Evolutionary conservation across 2,888 invertebrate genomes (phyloP).

Genomic region (Lasioglossum lativentre): DNA sequence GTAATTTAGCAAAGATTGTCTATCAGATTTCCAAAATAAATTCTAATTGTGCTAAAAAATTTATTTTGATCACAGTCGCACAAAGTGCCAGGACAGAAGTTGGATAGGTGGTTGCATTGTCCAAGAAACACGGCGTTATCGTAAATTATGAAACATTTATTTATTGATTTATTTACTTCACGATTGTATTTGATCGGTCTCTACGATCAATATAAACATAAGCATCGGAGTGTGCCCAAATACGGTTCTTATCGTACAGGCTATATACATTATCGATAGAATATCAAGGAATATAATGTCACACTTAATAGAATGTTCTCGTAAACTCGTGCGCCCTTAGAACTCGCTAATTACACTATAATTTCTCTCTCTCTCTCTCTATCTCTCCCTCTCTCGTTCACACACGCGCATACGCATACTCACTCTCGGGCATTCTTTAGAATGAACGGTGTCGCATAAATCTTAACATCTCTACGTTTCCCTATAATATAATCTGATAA

Average conservation of each 20-base stretch:
- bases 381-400: background rate
- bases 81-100: background rate
- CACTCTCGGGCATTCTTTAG: background rate
- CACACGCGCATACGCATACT: background rate
- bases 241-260: conserved; percentile 80
- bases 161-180: conserved; percentile 80
- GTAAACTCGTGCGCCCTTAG: conserved; percentile 66
- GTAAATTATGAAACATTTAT: conserved; percentile 81
- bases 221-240: conserved; percentile 78
- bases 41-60: background rate
- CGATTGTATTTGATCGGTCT: conserved; percentile 78
- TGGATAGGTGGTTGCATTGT: background rate
- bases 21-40: background rate
- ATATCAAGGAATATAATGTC: conserved; percentile 74
- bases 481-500: conserved; percentile 73
- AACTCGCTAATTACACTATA: conserved; percentile 62
- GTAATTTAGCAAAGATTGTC: background rate
- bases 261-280: conserved; percentile 77
- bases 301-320: conserved; percentile 75
- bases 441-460: conserved; percentile 52
- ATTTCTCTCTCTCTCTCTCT: background rate
- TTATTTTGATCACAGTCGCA: background rate
- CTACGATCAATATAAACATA: conserved; percentile 82
- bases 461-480: conserved; percentile 53
- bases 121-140: conserved; percentile 64